Evolutionary conservation across 2,113 vertebrate genomes (phyloP).

Genomic region (Mixornis gularis): DNA sequence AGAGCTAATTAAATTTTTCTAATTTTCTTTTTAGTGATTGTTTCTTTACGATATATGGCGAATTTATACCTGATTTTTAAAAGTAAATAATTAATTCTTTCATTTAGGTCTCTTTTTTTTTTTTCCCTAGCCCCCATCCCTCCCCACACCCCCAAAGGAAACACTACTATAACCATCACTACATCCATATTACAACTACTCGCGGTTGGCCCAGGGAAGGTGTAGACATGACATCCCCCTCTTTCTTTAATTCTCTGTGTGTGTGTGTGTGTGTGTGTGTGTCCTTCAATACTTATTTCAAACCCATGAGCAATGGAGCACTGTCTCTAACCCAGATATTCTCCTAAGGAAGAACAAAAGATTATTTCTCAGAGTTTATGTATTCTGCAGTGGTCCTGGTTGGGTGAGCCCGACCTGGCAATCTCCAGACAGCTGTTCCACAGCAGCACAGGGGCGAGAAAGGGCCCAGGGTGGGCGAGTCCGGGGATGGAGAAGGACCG

Average conservation of each 20-base stretch:
- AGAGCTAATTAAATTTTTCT: conserved; percentile 23
- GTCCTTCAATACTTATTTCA: neutral
- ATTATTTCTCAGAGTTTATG: neutral
- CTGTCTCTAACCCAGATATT: neutral
- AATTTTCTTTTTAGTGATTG: conserved; percentile 42
- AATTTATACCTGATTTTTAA: conserved; percentile 45
- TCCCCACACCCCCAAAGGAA: neutral
- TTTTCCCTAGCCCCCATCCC: neutral
- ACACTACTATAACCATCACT: neutral
- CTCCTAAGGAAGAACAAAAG: neutral
- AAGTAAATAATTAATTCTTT: conserved; percentile 28
- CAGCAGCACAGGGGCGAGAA: neutral
- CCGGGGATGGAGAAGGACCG: neutral
- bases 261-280: no score
- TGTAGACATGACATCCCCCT: neutral
- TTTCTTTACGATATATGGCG: conserved; percentile 55
- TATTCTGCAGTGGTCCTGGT: conserved; percentile 33
- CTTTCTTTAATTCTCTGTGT: neutral
- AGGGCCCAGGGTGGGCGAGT: neutral
- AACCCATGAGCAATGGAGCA: neutral
- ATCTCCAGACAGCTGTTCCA: neutral
- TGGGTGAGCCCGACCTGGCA: neutral
- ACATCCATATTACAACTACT: conserved; percentile 8
- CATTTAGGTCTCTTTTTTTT: neutral
- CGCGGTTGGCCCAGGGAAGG: conserved; percentile 30